Evolutionary conservation across 2,888 invertebrate genomes (phyloP).

Genomic region (Pyrrhia umbra): DNA sequence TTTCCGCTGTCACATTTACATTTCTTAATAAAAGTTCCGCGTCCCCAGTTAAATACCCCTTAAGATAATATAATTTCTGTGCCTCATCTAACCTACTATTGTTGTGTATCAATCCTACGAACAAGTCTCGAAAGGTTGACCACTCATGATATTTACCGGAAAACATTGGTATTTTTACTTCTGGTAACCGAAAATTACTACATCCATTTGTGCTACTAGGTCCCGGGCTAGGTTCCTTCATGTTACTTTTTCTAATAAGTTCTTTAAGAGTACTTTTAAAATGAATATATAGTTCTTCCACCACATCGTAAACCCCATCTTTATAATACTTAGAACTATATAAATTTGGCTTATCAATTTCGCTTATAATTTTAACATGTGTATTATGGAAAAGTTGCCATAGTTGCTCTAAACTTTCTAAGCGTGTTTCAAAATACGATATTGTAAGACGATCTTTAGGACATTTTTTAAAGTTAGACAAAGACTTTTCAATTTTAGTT

Average conservation of each 20-base stretch:
- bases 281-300: neutral
- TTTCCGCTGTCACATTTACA: neutral
- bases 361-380: no score
- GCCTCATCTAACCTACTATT: neutral
- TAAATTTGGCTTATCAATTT: neutral
- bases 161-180: slow-evolving; percentile 8
- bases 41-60: no score
- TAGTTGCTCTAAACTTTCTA: neutral
- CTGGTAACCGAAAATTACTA: neutral
- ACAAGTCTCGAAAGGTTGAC: slow-evolving; percentile 4
- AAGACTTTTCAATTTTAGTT: neutral
- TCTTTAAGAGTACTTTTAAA: neutral
- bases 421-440: neutral
- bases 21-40: slow-evolving; percentile 1
- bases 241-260: neutral
- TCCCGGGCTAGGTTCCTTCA: neutral
- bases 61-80: no score
- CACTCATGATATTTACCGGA: slow-evolving; percentile 7
- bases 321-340: neutral
- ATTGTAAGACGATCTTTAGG: neutral
- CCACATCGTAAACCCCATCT: neutral
- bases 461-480: neutral
- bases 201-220: neutral
- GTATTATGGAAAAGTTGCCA: no score
- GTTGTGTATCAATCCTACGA: no score